A percentile compares a stretch with the other conserved stretches of the same genome.
Conservation (phyloP, 2,888 invertebrate species). For the Ormyrus rosae region DNA sequence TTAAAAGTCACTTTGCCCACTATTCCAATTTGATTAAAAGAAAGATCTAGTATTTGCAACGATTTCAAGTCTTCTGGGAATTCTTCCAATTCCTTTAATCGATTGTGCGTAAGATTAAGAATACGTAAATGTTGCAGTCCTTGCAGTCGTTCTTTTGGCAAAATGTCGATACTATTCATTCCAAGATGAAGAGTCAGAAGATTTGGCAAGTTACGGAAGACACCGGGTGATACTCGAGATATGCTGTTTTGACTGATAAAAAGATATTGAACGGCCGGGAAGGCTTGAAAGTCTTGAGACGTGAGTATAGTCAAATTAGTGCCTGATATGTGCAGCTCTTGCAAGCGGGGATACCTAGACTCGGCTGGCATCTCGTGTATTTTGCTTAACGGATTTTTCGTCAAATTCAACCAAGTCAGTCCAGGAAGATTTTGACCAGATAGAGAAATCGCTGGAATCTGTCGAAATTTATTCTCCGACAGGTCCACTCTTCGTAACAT, state of each 20-base stretch:
- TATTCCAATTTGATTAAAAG: constrained; percentile 88
- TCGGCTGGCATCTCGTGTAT: constrained; percentile 85
- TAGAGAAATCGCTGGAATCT: constrained; percentile 87
- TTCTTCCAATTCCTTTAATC: constrained; percentile 88
- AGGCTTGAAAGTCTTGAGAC: constrained; percentile 90
- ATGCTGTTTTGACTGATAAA: constrained; percentile 85
- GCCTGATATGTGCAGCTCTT: constrained; percentile 86
- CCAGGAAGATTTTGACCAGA: constrained; percentile 86
- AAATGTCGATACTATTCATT: constrained; percentile 88
- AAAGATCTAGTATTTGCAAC: constrained; percentile 88
- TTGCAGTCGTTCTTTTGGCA: constrained; percentile 90
- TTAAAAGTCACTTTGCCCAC: constrained; percentile 88
- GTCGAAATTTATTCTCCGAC: constrained; percentile 86
- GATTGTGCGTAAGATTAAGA: constrained; percentile 91
- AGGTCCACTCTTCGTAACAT: constrained; percentile 86
- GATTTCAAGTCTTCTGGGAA: constrained; percentile 87
- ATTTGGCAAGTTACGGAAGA: constrained; percentile 87
- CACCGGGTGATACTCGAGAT: constrained; percentile 88
- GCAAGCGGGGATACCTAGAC: constrained; percentile 84
- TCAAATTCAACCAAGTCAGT: constrained; percentile 87
- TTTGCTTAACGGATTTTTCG: constrained; percentile 87
- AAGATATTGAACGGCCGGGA: constrained; percentile 86
- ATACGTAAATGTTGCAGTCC: constrained; percentile 85
- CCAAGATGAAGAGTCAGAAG: constrained; percentile 89
- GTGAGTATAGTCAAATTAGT: constrained; percentile 91